A percentile compares a stretch with the other conserved stretches of the same genome.
Evolutionary conservation across 2,113 vertebrate genomes (phyloP).

Genomic region (Neomonachus schauinslandi): DNA sequence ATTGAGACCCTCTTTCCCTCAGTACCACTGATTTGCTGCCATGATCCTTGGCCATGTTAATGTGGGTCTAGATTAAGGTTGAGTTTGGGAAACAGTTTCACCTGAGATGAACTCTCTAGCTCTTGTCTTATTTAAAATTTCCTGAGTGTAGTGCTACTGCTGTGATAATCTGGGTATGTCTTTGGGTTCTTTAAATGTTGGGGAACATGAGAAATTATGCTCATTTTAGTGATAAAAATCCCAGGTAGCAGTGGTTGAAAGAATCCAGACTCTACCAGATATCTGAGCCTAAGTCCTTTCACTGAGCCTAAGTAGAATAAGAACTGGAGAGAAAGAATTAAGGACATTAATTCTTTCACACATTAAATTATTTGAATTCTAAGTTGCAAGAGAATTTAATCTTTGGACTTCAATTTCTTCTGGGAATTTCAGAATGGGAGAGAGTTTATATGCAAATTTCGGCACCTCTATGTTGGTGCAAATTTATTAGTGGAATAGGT

Average conservation of each 20-base stretch:
- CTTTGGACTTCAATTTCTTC: conserved; percentile 59
- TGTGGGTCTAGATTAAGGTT: background rate
- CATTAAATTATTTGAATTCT: conserved; percentile 56
- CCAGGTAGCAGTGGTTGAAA: background rate
- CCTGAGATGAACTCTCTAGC: background rate
- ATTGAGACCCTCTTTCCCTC: background rate
- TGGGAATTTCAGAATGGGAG: conserved; percentile 43
- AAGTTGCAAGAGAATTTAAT: conserved; percentile 56
- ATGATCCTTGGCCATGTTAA: background rate
- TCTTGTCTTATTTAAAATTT: conserved; percentile 16
- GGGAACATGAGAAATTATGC: background rate
- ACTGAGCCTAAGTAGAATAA: background rate
- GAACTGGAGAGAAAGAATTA: conserved; percentile 24
- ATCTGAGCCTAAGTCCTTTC: background rate
- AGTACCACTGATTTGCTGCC: background rate
- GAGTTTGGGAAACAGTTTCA: background rate
- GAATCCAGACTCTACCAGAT: background rate
- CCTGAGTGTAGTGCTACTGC: background rate
- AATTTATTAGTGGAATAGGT: conserved; percentile 46
- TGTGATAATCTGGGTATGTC: background rate
- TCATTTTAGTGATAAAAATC: background rate
- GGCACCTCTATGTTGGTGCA: conserved; percentile 27
- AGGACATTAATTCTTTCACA: conserved; percentile 45
- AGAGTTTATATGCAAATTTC: conserved; percentile 46
- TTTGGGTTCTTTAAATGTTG: background rate